phyloP scores from a whole-genome alignment of 2,888 invertebrate species.

The Synanthedon formicaeformis region DNA sequence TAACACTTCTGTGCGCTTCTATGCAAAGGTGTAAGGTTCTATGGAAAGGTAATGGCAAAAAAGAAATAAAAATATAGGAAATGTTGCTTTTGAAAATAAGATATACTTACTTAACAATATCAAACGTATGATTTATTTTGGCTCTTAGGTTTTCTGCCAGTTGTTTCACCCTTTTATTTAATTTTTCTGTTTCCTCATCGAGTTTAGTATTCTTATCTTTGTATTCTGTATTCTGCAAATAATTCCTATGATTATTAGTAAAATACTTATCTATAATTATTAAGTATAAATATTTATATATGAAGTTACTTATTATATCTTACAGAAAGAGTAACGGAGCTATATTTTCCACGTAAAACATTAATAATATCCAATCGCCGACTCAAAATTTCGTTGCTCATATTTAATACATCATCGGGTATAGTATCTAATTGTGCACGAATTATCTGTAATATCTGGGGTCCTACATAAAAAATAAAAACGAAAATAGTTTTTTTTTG shows the following conservation, averaged over 20 bases:
- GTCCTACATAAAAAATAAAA: slow-evolving; percentile 17
- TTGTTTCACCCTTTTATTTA: slow-evolving; percentile 39
- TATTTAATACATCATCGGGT: slow-evolving; percentile 37
- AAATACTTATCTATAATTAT: too few species aligned
- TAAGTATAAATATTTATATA: too few species aligned
- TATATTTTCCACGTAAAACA: slow-evolving; percentile 32
- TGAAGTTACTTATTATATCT: background rate
- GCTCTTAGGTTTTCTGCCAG: slow-evolving; percentile 43
- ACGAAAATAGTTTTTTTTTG: background rate
- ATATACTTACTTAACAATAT: slow-evolving; percentile 39
- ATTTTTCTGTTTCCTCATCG: slow-evolving; percentile 43
- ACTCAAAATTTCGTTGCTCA: slow-evolving; percentile 45
- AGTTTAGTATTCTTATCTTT: slow-evolving; percentile 43
- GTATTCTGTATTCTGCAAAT: slow-evolving; percentile 45
- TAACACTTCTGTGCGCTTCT: too few species aligned
- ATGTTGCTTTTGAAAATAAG: background rate
- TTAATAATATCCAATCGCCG: slow-evolving; percentile 43
- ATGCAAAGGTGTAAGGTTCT: background rate
- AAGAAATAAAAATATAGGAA: background rate
- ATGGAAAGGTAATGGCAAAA: background rate
- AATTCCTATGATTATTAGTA: too few species aligned
- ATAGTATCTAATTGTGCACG: slow-evolving; percentile 35
- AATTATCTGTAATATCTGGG: slow-evolving; percentile 40
- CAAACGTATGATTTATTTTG: slow-evolving; percentile 37
- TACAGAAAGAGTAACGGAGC: slow-evolving; percentile 5